Base-by-base conservation (phyloP, 1,140 invertebrate genomes). In the Hirudo medicinalis region DNA sequence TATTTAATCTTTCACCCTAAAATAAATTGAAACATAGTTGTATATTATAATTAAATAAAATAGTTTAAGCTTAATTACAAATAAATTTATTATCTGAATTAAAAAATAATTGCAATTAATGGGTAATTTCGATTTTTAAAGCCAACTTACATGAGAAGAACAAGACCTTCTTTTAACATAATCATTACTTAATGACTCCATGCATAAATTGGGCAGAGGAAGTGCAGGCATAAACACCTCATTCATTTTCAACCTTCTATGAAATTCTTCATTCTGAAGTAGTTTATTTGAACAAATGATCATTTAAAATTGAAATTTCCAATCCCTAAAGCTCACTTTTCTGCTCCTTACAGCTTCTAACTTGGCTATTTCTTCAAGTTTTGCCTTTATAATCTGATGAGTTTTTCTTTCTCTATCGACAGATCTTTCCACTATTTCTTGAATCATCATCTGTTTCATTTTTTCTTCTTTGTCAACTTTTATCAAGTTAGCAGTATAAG, bases 381-480 rank as follows among this genome's bases (percentile, higher is more conserved):
- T 63, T 32, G 22, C 22, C 57, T 63, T 63, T 25, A 63, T 63
- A 22, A 63, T 63, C 29, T 63, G 57, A 3, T 63, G 57, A 1
- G 22, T 22, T 63, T 32, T 63, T 63, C 29, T 63, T 63, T 63
- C 57, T 63, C 29, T 32, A 25, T 63, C 57, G 19, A 25, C 22
- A 22, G 57, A 63, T 32, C 11, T 63, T 15, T 63, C 57, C 1
- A 63, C 29, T 5, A 63, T 32, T 32, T 63, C 57, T 32, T 63
- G 57, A 22, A 63, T 25, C 57, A 63, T 22, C 57, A 63, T 13
- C 20, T 25, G 22, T 32, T 63, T 63, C 57, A 63, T 63, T 32
- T 11, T 63, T 63, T 63, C 57, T n/a, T 63, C 57, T 22, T 63
- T 63, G 22, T 63, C 57, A 22, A 25, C 57, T 63, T 63, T 63